phyloP scores from a whole-genome alignment of 2,113 vertebrate species.

The Trichechus manatus region DNA sequence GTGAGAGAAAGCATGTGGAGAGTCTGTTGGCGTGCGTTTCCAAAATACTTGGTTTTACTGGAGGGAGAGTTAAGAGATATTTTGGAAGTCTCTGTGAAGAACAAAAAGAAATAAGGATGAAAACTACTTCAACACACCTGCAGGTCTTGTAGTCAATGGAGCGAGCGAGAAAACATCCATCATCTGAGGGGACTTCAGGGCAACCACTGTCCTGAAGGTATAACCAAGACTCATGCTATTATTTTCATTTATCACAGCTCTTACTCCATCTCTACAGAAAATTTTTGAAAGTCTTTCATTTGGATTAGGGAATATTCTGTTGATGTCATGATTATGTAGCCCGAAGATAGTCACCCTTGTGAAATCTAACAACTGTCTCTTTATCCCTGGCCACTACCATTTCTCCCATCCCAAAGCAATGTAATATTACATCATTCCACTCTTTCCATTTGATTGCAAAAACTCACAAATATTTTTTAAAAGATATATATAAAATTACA shows the following conservation, averaged over 20 bases:
- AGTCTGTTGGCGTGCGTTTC: background rate
- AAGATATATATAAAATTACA: background rate
- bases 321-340: background rate
- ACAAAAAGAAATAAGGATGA: background rate
- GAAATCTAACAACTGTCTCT: background rate
- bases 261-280: background rate
- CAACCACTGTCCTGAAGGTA: background rate
- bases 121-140: background rate
- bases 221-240: background rate
- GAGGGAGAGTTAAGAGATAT: background rate
- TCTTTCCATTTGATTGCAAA: background rate
- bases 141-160: background rate
- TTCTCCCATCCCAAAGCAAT: background rate
- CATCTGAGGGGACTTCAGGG: background rate
- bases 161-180: background rate
- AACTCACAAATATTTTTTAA: background rate
- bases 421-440: background rate
- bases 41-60: background rate
- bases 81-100: background rate
- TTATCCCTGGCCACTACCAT: background rate
- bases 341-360: background rate
- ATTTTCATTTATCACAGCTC: background rate
- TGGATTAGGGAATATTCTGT: background rate
- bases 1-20: background rate
- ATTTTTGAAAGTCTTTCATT: background rate